Conservation (phyloP, 2,888 invertebrate species). For the Corythucha ciliata region DNA sequence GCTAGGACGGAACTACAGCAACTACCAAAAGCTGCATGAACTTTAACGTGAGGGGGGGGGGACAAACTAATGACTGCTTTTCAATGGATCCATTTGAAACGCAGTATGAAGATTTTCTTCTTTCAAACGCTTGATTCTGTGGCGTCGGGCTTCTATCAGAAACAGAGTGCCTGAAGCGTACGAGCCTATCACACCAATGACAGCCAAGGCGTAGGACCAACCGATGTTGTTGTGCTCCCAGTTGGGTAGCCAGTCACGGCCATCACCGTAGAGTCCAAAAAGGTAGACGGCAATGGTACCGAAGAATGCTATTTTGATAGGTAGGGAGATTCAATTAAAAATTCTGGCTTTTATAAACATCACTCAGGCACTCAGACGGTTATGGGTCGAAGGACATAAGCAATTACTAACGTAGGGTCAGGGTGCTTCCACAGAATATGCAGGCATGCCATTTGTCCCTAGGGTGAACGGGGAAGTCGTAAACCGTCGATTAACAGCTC, state of each 20-base stretch:
- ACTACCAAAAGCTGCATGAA: no score
- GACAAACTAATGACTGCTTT: constrained; percentile 28
- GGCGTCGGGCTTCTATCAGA: constrained; percentile 71
- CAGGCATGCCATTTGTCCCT: no score
- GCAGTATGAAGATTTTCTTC: constrained; percentile 30
- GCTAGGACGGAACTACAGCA: no score
- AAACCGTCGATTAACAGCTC: no score
- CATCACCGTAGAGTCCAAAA: constrained; percentile 84
- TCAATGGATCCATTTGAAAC: constrained; percentile 29
- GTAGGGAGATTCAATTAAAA: no score
- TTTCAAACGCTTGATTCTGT: constrained; percentile 61
- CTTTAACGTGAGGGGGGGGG: no score
- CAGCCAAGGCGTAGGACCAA: constrained; percentile 86
- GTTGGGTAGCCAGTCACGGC: constrained; percentile 90
- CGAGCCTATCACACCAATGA: constrained; percentile 64
- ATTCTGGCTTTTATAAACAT: no score
- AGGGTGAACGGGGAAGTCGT: no score
- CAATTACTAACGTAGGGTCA: no score
- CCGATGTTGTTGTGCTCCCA: constrained; percentile 92
- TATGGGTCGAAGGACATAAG: no score
- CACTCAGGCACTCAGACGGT: no score
- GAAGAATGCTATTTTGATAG: constrained; percentile 62
- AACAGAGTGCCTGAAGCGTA: constrained; percentile 71
- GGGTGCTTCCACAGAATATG: no score
- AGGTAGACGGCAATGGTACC: constrained; percentile 76